A percentile compares a stretch with the other conserved stretches of the same genome.
Conservation (phyloP, 1,140 invertebrate genomes). For the Rhagoletis pomonella region DNA sequence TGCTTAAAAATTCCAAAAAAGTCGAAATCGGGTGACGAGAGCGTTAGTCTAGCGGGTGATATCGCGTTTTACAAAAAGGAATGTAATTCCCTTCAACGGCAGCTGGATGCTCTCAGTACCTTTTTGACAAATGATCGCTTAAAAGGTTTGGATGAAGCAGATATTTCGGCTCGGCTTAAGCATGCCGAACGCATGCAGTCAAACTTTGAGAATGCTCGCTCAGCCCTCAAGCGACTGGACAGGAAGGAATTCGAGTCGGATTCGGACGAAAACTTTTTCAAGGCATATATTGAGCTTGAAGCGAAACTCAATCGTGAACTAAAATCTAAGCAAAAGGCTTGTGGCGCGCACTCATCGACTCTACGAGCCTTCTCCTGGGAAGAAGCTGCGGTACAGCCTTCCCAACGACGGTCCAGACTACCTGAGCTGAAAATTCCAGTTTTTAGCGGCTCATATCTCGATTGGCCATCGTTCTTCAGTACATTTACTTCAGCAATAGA, state of each 20-base stretch:
- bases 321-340: background rate
- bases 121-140: background rate
- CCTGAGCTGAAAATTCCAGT: conserved; percentile 43
- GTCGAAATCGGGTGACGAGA: background rate
- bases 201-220: background rate
- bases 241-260: background rate
- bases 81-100: background rate
- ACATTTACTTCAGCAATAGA: conserved; percentile 26
- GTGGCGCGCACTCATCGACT: background rate
- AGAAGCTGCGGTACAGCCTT: background rate
- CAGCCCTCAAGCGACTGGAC: background rate
- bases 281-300: background rate
- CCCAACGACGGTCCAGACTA: background rate
- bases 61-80: background rate
- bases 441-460: conserved; percentile 33
- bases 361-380: background rate
- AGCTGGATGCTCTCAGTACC: background rate
- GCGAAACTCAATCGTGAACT: background rate
- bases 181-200: background rate
- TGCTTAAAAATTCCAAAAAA: background rate
- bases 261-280: background rate
- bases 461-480: conserved; percentile 40
- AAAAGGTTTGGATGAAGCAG: background rate
- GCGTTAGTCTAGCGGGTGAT: background rate
- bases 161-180: background rate